These are phyloP conservation scores for Prolemur simus DNA, from an alignment of 2,113 vertebrate species.

Conservation along the genomic window DNA sequence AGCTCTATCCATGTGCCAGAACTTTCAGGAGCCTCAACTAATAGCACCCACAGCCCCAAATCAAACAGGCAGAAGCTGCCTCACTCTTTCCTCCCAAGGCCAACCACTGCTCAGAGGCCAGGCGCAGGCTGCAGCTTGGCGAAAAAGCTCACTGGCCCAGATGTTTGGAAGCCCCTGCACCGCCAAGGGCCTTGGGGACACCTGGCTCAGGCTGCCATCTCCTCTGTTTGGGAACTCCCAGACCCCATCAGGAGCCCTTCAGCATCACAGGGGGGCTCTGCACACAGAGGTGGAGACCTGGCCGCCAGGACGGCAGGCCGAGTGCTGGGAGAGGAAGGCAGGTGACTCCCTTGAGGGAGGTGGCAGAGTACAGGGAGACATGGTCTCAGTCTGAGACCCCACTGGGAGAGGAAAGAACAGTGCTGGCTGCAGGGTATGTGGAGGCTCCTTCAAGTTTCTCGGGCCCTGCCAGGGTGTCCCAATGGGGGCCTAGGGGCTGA, in stretches of 20 bases:
- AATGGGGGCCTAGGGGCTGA: not conserved
- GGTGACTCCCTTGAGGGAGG: not conserved
- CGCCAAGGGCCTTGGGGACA: not conserved
- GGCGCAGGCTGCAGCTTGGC: not conserved
- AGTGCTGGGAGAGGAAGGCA: not conserved
- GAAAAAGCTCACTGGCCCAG: not conserved
- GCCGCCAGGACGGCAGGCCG: not conserved
- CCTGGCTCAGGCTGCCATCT: not conserved
- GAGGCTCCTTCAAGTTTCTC: not conserved
- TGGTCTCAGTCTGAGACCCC: not conserved
- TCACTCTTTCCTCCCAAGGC: not conserved
- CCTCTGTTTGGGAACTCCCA: not conserved
- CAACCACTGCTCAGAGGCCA: not conserved
- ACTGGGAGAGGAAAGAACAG: not conserved
- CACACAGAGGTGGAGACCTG: not conserved
- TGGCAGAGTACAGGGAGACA: not conserved
- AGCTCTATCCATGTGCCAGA: not conserved
- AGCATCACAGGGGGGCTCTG: not conserved
- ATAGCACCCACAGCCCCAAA: not conserved
- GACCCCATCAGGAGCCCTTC: not conserved
- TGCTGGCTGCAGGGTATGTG: fast-evolving
- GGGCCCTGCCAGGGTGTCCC: too few species aligned
- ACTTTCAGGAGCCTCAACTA: not conserved
- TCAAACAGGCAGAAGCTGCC: not conserved
- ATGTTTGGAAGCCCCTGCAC: not conserved